These are phyloP conservation scores for Mirounga angustirostris DNA, from an alignment of 2,113 vertebrate genomes.

Conservation along the genomic window DNA sequence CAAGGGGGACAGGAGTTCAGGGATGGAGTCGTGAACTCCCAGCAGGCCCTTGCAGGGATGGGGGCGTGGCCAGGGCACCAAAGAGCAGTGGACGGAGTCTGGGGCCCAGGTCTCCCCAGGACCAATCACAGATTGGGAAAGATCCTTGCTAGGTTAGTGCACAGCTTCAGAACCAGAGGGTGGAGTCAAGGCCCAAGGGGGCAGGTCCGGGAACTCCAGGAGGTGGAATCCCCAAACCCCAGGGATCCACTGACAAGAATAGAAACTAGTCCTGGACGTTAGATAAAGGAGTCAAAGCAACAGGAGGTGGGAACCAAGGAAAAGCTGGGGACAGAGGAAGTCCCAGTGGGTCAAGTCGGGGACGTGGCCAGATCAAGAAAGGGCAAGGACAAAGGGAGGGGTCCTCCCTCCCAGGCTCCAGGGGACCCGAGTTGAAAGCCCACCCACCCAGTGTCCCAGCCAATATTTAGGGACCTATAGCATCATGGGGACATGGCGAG, in stretches of 20 bases:
- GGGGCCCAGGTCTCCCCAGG: background rate
- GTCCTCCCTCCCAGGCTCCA: background rate
- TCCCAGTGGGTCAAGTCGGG: background rate
- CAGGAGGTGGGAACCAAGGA: background rate
- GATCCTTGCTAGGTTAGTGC: background rate
- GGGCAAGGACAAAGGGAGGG: background rate
- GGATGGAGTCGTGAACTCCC: background rate
- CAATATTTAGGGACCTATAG: background rate
- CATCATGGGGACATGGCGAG: background rate
- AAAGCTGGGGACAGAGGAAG: background rate
- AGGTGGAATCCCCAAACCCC: background rate
- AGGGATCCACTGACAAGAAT: background rate
- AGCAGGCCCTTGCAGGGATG: background rate
- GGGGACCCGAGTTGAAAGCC: background rate
- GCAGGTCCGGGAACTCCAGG: background rate
- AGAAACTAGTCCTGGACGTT: background rate
- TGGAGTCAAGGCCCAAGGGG: background rate
- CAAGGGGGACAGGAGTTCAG: background rate
- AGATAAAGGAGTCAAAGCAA: slow-evolving; percentile 26
- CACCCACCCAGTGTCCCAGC: too few relatives aligned
- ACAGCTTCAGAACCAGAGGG: background rate
- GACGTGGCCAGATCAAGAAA: background rate
- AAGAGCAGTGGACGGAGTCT: background rate
- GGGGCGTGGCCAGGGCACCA: background rate
- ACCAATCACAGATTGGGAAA: background rate